phyloP scores from a whole-genome alignment of 2,113 vertebrate species.

The Odontesthes bonariensis region DNA sequence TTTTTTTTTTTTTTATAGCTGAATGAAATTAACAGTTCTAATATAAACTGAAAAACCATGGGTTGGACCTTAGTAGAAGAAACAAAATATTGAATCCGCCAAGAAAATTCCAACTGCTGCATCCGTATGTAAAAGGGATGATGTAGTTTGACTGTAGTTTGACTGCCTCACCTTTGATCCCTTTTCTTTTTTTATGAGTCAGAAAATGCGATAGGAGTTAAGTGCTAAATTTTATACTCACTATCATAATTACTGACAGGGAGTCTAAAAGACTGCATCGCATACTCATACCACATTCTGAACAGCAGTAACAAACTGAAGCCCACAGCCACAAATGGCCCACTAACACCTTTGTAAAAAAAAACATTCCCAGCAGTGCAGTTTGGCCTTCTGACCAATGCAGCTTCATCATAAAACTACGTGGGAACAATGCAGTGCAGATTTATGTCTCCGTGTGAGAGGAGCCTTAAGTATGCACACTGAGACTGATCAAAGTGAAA shows the following conservation, averaged over 20 bases:
- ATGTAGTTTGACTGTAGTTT: too few species aligned
- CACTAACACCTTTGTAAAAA: slow-evolving; percentile 35
- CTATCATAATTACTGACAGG: slow-evolving; percentile 4
- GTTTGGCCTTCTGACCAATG: slow-evolving; percentile 5
- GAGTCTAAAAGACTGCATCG: slow-evolving; percentile 45
- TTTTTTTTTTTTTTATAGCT: too few species aligned
- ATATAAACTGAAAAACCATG: too few species aligned
- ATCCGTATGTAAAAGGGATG: too few species aligned
- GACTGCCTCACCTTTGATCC: too few species aligned
- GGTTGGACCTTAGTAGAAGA: too few species aligned
- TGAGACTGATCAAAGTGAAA: slow-evolving; percentile 2
- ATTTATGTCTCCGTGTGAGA: slow-evolving; percentile 3
- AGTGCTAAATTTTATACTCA: background rate
- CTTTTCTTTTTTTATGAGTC: too few species aligned
- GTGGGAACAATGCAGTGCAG: background rate
- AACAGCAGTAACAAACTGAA: slow-evolving; percentile 44
- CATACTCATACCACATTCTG: slow-evolving; percentile 70
- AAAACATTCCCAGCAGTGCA: slow-evolving; percentile 30
- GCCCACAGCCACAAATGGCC: slow-evolving; percentile 36
- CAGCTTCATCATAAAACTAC: slow-evolving; percentile 14
- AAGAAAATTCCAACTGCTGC: too few species aligned
- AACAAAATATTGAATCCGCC: too few species aligned
- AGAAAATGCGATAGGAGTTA: background rate
- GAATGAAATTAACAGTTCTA: too few species aligned
- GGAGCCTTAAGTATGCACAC: background rate